Evolutionary conservation across 2,113 vertebrate species (phyloP), one percentile per base, ranked within the genome.

Genomic region (Anhinga anhinga): DNA sequence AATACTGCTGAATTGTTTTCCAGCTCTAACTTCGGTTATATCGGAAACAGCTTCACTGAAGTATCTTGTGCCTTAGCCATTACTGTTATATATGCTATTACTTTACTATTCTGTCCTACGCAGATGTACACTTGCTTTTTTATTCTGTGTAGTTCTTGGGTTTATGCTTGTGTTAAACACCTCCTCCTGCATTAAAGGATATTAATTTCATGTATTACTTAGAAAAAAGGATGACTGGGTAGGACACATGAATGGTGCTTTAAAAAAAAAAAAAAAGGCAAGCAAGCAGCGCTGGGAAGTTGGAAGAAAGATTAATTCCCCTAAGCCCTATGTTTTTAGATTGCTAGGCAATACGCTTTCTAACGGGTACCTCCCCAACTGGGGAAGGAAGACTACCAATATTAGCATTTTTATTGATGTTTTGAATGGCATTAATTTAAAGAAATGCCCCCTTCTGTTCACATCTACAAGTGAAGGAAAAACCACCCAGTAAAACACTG

Each of bases 341-440:
- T 6, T 45, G 23, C 25, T 40, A 27, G 22, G 3, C 30, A 67
- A 18, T 9, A 16, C 5, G 14, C 12, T n/a, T 55, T 62, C 44
- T 18, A 72, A 21, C 16, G 13, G 7, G 4, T 20, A 42, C 29
- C 18, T 82, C 14, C 29, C 29, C 15, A 1, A 4, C 5, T 67
- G 15, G 4, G 45, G 21, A 59, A 14, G 5, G 13, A 69, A 34
- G 62, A 55, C 3, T 30, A 71, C 6, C 11, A 2, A 0, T 17
- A 36, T 8, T 15, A 19, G 26, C 17, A 10, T 58, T 56, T 58
- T 56, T n/a, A 53, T 3, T 38, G 52, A 29, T 58, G 30, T 52
- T 88, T 7, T 63, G 23, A 50, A 71, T 36, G 21, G 29, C 19
- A 32, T 22, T 74, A 5, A 22, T 72, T 71, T 59, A 7, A 74